These are phyloP conservation scores for Darevskia mixta DNA, from an alignment of 2,797 vertebrate species.

Conservation along the genomic window DNA sequence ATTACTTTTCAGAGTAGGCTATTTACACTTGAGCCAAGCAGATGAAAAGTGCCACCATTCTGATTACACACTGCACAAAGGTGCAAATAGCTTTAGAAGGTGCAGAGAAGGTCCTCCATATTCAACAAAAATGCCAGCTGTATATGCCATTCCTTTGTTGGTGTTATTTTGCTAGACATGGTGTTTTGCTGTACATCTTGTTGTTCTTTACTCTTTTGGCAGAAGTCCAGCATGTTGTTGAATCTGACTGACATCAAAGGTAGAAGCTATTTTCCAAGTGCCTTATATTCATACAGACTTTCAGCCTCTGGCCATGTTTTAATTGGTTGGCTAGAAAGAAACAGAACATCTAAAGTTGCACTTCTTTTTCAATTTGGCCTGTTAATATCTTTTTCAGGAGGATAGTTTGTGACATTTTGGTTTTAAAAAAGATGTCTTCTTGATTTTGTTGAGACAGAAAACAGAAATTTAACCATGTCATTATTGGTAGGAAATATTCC, in stretches of 20 bases:
- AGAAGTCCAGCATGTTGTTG: slow-evolving; percentile 2
- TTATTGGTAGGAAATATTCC: not conserved
- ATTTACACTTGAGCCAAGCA: not conserved
- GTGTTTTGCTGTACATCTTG: not conserved
- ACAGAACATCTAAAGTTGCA: not conserved
- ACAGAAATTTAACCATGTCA: not conserved
- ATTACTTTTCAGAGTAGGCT: not conserved
- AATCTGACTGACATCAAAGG: not conserved
- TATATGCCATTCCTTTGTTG: not conserved
- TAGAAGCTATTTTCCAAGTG: not conserved
- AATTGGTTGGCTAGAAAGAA: slow-evolving; percentile 28
- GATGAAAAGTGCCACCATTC: not conserved
- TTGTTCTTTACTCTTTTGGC: not conserved
- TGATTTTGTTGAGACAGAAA: not conserved
- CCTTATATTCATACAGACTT: slow-evolving; percentile 11
- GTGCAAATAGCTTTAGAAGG: not conserved
- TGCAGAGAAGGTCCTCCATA: not conserved
- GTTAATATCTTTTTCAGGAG: not conserved
- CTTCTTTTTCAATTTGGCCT: slow-evolving; percentile 3
- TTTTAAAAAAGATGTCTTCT: not conserved
- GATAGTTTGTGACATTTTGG: not conserved
- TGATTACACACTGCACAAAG: not conserved
- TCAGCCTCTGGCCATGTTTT: slow-evolving; percentile 1
- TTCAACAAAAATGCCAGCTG: not conserved
- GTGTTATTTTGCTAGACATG: not conserved